These are phyloP conservation scores for Drosophila meridionalis DNA, from an alignment of 2,888 invertebrate species.

Conservation along the genomic window DNA sequence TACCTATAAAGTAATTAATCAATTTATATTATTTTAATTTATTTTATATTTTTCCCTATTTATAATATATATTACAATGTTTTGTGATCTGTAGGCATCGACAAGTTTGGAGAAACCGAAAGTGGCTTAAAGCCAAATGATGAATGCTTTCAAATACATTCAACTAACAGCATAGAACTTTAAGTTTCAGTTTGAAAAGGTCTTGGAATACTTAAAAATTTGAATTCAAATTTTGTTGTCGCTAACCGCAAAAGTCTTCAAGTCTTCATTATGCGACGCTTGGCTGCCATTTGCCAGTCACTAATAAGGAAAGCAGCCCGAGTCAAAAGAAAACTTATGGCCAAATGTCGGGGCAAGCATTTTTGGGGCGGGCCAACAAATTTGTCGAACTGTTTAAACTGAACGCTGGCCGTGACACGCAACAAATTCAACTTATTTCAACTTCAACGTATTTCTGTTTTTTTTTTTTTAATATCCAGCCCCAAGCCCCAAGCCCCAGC, in stretches of 20 bases:
- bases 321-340: slow-evolving; percentile 17
- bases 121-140: slow-evolving; percentile 33
- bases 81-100: neutral
- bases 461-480: slow-evolving; percentile 1
- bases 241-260: slow-evolving; percentile 26
- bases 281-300: slow-evolving; percentile 30
- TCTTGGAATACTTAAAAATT: neutral
- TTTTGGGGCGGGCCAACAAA: slow-evolving; percentile 8
- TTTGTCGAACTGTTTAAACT: slow-evolving; percentile 40
- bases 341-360: neutral
- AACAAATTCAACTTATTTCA: slow-evolving; percentile 51
- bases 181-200: neutral
- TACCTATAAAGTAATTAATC: too few species aligned
- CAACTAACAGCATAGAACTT: neutral
- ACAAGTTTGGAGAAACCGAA: neutral
- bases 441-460: neutral
- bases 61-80: too few species aligned
- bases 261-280: slow-evolving; percentile 39
- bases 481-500: neutral
- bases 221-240: neutral
- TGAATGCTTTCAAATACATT: neutral
- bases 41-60: too few species aligned
- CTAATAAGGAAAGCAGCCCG: slow-evolving; percentile 19
- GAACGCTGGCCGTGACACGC: slow-evolving; percentile 58
- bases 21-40: too few species aligned